Percentiles rank a stretch among this genome's conserved stretches.
Conservation (phyloP, 35 echinoderm and acorn worm genomes). For the Diadema setosum region DNA sequence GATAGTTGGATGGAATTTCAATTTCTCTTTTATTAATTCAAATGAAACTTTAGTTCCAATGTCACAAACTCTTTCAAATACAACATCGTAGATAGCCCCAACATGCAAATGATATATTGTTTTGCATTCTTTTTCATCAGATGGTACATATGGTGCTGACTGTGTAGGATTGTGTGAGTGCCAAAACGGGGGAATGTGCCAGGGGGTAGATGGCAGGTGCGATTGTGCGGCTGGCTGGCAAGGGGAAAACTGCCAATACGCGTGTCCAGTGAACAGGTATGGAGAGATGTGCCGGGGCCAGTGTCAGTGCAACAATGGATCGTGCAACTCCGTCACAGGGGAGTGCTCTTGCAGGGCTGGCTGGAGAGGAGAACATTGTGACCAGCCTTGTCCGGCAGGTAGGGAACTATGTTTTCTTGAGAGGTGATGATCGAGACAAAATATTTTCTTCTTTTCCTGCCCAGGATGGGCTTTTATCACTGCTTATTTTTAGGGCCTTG, state of each 20-base stretch:
- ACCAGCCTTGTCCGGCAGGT: conserved; percentile 25
- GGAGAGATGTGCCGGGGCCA: conserved; percentile 8
- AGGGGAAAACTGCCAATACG: conserved; percentile 8
- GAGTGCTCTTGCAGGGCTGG: conserved; percentile 58
- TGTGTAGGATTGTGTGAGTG: conserved; percentile 61
- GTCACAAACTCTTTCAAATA: too few relatives aligned
- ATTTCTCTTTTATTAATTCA: too few relatives aligned
- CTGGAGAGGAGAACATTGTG: conserved; percentile 60
- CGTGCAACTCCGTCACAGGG: conserved; percentile 64
- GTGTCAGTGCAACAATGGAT: conserved; percentile 52
- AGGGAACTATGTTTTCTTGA: too few relatives aligned
- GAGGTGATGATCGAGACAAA: too few relatives aligned
- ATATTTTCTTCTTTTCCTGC: too few relatives aligned
- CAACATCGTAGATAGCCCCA: too few relatives aligned
- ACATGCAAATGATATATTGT: too few relatives aligned
- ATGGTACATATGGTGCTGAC: conserved; percentile 49
- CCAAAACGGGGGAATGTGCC: conserved; percentile 42
- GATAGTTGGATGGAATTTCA: too few relatives aligned
- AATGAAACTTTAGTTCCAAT: too few relatives aligned
- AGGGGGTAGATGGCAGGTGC: conserved; percentile 11
- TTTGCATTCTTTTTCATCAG: too few relatives aligned
- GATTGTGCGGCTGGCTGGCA: conserved; percentile 58
- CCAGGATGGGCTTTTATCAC: too few relatives aligned
- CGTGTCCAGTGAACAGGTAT: conserved; percentile 16
- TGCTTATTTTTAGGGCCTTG: too few relatives aligned